Evolutionary conservation across 2,888 invertebrate genomes (phyloP).

Genomic region (Liopterus haemorrhoidalis): DNA sequence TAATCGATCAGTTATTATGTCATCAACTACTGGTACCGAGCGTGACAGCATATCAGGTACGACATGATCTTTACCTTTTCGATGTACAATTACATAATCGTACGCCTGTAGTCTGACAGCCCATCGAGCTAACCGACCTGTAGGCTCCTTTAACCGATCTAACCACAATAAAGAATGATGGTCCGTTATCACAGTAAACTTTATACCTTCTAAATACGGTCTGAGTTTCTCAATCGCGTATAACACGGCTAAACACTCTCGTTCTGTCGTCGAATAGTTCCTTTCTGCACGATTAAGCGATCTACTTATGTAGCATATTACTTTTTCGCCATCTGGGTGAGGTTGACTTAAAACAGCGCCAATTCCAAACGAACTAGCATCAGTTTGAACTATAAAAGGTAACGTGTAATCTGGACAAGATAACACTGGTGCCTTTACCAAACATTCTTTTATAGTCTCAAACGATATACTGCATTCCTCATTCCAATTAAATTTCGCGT

Average conservation of each 20-base stretch:
- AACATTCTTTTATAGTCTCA: slow-evolving; percentile 9
- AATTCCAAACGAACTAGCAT: slow-evolving; percentile 22
- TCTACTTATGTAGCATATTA: slow-evolving; percentile 19
- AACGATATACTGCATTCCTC: slow-evolving; percentile 17
- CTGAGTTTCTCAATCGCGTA: slow-evolving; percentile 17
- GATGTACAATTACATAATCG: slow-evolving; percentile 21
- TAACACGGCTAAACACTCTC: slow-evolving; percentile 11
- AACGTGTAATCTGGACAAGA: slow-evolving; percentile 22
- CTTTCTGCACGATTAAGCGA: slow-evolving; percentile 16
- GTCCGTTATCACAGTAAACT: slow-evolving; percentile 23
- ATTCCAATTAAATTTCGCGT: slow-evolving; percentile 17
- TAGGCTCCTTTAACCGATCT: slow-evolving; percentile 20
- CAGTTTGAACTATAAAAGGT: slow-evolving; percentile 23
- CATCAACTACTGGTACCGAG: slow-evolving; percentile 5
- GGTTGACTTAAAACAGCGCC: slow-evolving; percentile 21
- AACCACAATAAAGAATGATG: slow-evolving; percentile 23
- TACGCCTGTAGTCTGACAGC: slow-evolving; percentile 20
- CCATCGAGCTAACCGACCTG: slow-evolving; percentile 21
- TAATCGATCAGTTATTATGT: background rate
- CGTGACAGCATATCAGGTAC: slow-evolving; percentile 26
- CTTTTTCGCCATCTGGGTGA: slow-evolving; percentile 6
- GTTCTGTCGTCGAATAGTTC: slow-evolving; percentile 19
- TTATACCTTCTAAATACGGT: slow-evolving; percentile 22
- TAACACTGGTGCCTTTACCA: slow-evolving; percentile 23
- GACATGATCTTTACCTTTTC: slow-evolving; percentile 24